phyloP scores from a whole-genome alignment of 2,113 vertebrate species.

The Pollimyrus isidori region DNA sequence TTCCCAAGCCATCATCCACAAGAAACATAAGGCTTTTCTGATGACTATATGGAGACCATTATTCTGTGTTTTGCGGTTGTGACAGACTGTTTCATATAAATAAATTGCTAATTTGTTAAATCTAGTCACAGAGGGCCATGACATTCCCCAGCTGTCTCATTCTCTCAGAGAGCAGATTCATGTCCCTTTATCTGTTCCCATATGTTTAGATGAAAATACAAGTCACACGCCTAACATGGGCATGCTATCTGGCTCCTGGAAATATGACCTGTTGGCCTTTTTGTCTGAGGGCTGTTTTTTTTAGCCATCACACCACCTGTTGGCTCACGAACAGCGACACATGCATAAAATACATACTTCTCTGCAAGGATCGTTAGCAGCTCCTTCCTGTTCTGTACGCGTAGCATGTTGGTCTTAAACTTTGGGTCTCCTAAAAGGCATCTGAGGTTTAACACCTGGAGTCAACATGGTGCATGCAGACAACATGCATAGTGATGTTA shows the following conservation, averaged over 20 bases:
- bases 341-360: slow-evolving; percentile 53
- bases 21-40: not conserved
- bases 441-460: slow-evolving; percentile 72
- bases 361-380: slow-evolving; percentile 66
- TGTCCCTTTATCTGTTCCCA: not conserved
- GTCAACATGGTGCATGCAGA: not conserved
- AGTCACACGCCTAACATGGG: not conserved
- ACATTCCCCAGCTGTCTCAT: not conserved
- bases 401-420: slow-evolving; percentile 76
- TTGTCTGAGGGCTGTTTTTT: not conserved
- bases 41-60: not conserved
- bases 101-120: not conserved
- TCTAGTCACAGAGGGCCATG: not conserved
- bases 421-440: slow-evolving; percentile 62
- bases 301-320: not conserved
- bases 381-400: slow-evolving; percentile 76
- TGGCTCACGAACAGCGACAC: not conserved
- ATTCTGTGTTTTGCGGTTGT: not conserved
- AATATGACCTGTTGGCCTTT: not conserved
- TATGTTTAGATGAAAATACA: not conserved
- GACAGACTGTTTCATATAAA: not conserved
- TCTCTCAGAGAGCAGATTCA: not conserved
- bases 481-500: slow-evolving; percentile 1
- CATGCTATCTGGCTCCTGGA: not conserved
- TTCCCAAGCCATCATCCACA: not conserved